Conservation (phyloP, 2,113 vertebrate species). For the Laticauda laticaudata region DNA sequence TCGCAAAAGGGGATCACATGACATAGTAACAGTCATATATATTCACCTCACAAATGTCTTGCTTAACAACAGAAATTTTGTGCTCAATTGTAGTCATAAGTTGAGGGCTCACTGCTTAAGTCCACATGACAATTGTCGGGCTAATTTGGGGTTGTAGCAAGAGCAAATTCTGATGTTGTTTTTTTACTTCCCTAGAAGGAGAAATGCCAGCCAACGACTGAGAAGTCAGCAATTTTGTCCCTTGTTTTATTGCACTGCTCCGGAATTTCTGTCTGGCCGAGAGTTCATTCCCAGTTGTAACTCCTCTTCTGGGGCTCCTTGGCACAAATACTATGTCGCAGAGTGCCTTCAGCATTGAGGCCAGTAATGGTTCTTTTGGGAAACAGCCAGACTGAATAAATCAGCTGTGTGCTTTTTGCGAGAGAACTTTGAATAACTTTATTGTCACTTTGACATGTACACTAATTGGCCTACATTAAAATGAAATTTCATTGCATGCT, state of each 20-base stretch:
- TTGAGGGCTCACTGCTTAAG: background rate
- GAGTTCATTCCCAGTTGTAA: background rate
- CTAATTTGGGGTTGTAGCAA: too few species aligned
- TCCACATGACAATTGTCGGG: background rate
- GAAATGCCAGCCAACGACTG: too few species aligned
- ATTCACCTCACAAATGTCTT: background rate
- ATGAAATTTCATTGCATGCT: too few species aligned
- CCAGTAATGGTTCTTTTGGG: background rate
- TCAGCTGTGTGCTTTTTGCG: background rate
- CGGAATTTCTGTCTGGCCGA: background rate
- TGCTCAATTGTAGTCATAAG: background rate
- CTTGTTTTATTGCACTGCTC: background rate
- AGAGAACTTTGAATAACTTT: too few species aligned
- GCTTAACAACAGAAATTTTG: too few species aligned
- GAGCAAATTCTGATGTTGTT: background rate
- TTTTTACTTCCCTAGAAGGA: background rate
- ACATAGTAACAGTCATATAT: background rate
- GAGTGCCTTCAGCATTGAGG: background rate
- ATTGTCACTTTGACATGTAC: too few species aligned
- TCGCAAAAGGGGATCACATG: background rate
- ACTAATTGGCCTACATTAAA: too few species aligned
- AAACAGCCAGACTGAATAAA: background rate
- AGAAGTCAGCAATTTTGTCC: background rate
- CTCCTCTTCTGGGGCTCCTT: background rate
- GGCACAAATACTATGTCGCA: conserved; percentile 11